phyloP scores from a whole-genome alignment of 2,888 invertebrate genomes.

The Elegia similella region DNA sequence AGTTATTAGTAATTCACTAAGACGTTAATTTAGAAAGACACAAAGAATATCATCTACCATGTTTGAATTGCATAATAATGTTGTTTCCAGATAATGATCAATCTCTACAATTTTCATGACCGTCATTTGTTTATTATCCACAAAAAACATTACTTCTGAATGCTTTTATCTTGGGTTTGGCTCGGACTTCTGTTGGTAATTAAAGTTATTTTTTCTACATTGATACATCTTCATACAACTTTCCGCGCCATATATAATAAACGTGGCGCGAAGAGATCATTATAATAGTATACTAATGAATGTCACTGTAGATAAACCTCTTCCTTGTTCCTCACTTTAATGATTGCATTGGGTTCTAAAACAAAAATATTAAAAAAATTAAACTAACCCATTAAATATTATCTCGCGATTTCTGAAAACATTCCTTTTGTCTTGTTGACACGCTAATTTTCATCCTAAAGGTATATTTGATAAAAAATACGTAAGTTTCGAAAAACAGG shows the following conservation, averaged over 20 bases:
- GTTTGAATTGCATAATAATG: slow-evolving; percentile 1
- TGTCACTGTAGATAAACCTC: slow-evolving; percentile 18
- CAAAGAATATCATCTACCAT: background rate
- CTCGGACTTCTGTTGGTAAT: slow-evolving; percentile 24
- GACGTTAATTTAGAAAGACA: background rate
- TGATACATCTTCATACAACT: slow-evolving; percentile 27
- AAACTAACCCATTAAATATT: background rate
- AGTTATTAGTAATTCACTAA: background rate
- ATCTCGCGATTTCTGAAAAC: background rate
- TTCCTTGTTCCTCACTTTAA: background rate
- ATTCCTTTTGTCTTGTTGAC: too few relatives aligned
- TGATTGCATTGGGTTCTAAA: background rate
- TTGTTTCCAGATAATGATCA: slow-evolving; percentile 1
- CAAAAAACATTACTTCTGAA: slow-evolving; percentile 3
- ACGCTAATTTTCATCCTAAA: too few relatives aligned
- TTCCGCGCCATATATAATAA: slow-evolving; percentile 47
- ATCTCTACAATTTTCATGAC: slow-evolving; percentile 18
- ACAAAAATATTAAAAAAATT: background rate
- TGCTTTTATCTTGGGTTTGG: slow-evolving; percentile 31
- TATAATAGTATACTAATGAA: slow-evolving; percentile 25
- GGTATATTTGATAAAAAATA: too few relatives aligned
- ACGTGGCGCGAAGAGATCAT: slow-evolving; percentile 50
- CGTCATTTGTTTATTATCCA: slow-evolving; percentile 19
- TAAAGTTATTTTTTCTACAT: slow-evolving; percentile 37
- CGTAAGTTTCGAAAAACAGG: too few relatives aligned